Evolutionary conservation across 1,140 invertebrate species (phyloP).

Genomic region (Macrosteles quadrilineatus): DNA sequence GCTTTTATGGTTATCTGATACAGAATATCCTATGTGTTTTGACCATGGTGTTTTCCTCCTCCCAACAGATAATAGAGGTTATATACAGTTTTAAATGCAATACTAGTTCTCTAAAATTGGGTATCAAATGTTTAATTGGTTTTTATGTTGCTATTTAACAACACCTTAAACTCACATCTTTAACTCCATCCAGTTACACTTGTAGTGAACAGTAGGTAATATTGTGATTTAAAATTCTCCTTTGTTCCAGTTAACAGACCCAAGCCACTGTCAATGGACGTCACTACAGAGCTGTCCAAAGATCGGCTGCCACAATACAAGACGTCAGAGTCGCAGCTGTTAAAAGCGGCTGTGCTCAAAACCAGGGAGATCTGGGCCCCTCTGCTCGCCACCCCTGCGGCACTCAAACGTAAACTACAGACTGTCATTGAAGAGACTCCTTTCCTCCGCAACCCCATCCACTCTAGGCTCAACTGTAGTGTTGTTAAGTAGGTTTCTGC

Average conservation of each 20-base stretch:
- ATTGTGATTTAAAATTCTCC: too few species aligned
- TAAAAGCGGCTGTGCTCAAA: conserved; percentile 18
- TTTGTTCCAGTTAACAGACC: conserved; percentile 27
- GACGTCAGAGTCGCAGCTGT: background rate
- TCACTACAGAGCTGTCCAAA: conserved; percentile 1
- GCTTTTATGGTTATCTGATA: too few species aligned
- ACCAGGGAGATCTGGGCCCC: conserved; percentile 26
- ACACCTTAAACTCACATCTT: too few species aligned
- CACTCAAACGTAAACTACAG: conserved; percentile 15
- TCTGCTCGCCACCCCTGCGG: conserved; percentile 17
- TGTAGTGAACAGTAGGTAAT: too few species aligned
- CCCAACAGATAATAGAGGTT: too few species aligned
- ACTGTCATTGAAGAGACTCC: conserved; percentile 25
- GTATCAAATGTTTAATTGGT: too few species aligned
- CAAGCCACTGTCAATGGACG: conserved; percentile 22
- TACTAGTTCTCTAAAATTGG: too few species aligned
- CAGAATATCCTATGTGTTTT: too few species aligned
- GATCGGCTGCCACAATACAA: conserved; percentile 14
- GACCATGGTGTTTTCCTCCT: too few species aligned
- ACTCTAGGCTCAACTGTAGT: background rate
- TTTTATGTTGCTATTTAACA: too few species aligned
- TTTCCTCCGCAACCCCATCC: conserved; percentile 25
- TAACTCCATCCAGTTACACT: too few species aligned
- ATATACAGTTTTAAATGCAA: too few species aligned
- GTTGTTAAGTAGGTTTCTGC: background rate